Base-by-base conservation (phyloP, 2,113 vertebrate genomes). In the Casuarius casuarius region DNA sequence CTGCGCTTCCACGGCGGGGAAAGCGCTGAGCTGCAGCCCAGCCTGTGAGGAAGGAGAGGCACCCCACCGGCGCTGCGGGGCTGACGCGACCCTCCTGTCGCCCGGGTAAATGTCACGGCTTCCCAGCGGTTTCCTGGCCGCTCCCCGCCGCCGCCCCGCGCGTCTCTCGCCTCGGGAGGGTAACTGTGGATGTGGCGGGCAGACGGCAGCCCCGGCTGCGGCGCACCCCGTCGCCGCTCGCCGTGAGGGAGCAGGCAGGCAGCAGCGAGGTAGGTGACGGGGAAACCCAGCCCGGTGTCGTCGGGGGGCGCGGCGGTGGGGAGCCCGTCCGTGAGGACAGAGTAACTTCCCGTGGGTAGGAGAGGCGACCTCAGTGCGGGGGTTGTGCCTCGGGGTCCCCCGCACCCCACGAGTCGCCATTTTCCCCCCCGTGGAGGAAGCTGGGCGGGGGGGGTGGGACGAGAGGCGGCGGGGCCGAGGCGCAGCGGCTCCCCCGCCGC, bases 231-330 rank as follows among this genome's bases (percentile, higher is more conserved):
- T 91, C 40, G 74, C 87, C 51, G 40, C 59, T 91, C 81, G 87
- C 76, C 84, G n/a, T 12, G 70, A 80, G 82, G 75, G 82, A 89
- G 89, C 67, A 87, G 48, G 38, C 21, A 51, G 72, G 29, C 86
- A 73, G 46, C 77, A 49, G 29, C 74, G 84, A 97, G 98, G 98
- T 98, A 98, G 97, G 97, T n/a, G 26, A 25, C 20, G 12, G 73
- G 46, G 35, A 33, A 16, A 21, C 38, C 63, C n/a, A 8, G 21
- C 33, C 31, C 25, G 10, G 18, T 33, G 88, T 48, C 78, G 54
- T 38, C 92, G 75, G 70, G 78, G 67, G 40, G 54, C 38, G 44
- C 59, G 38, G 66, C n/a, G 18, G 16, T 11, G 22, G 49, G 58
- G 35, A 71, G 6, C 21, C 63, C 15, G 48, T 40, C 20, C 8